Base-by-base conservation (phyloP, 2,113 vertebrate species). In the Campylomormyrus tamandua region DNA sequence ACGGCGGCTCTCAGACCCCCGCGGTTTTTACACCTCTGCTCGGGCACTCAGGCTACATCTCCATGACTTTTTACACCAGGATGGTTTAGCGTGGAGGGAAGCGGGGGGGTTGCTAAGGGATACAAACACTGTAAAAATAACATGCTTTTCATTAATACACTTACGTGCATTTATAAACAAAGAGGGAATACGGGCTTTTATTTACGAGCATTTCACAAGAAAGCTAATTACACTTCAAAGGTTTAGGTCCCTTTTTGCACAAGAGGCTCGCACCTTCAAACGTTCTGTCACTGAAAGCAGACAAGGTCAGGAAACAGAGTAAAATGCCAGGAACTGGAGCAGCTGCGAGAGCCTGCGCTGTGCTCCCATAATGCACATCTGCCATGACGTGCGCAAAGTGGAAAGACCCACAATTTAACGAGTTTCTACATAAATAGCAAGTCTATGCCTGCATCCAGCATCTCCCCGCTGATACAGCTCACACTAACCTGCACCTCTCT, bases 241-340 rank as follows among this genome's bases (percentile, higher is more conserved):
- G 31, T 8, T 89, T 31, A 31, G 2, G 3, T 52, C 17, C 35
- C 48, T 50, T 50, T 49, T 19, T 31, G 31, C n/a, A 85, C 10
- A 3, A 89, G 66, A 53, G 48, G 31, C 2, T 9, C 49, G 13
- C 48, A 83, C 31, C 27, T 31, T 52, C 48, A 24, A 52, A 74
- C 5, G 31, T 53, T 53, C 70, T 70, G 46, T 13, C 24, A 21
- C 24, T n/a, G 31, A 50, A 50, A 21, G 46, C 88, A 48, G 88
- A 49, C 70, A 83, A 52, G 74, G 70, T 83, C 74, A 83, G 48
- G 62, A 80, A 89, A 89, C 48, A 39, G n/a, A 39, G 77, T 45
- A 83, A 53, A 56, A 83, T 27, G 24, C 31, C 8, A 45, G 70
- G 50, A 89, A 52, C 19, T 77, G 13, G 6, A 35, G 15, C 88